Evolutionary conservation across 2,797 vertebrate species (phyloP).

Genomic region (Poeciliopsis turneri): DNA sequence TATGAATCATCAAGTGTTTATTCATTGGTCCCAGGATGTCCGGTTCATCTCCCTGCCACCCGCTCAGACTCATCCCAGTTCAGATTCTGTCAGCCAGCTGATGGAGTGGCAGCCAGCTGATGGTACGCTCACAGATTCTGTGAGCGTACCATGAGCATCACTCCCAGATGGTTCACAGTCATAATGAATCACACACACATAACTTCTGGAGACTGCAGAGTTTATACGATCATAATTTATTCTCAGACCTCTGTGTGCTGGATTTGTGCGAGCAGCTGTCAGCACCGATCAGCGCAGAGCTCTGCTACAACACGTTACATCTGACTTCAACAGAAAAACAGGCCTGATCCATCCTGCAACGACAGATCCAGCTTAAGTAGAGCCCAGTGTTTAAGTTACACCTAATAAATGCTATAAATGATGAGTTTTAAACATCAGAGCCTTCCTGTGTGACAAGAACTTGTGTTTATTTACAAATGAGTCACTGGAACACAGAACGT

Average conservation of each 20-base stretch:
- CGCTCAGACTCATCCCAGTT: slow-evolving; percentile 27
- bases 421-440: neutral
- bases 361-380: slow-evolving; percentile 29
- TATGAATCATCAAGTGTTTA: slow-evolving; percentile 63
- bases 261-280: slow-evolving; percentile 49
- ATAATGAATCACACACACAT: slow-evolving; percentile 50
- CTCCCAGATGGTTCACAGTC: slow-evolving; percentile 60
- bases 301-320: slow-evolving; percentile 41
- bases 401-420: slow-evolving; percentile 4
- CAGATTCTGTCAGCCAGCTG: slow-evolving; percentile 42
- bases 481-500: slow-evolving; percentile 29
- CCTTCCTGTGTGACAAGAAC: neutral
- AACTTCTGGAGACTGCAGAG: slow-evolving; percentile 11
- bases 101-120: too few species aligned
- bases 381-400: neutral
- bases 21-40: slow-evolving; percentile 11
- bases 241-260: slow-evolving; percentile 16
- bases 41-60: slow-evolving; percentile 25
- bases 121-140: too few species aligned
- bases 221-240: slow-evolving; percentile 20
- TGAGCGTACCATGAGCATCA: slow-evolving; percentile 41
- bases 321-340: slow-evolving; percentile 29
- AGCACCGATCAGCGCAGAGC: slow-evolving; percentile 29
- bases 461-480: neutral
- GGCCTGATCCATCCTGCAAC: slow-evolving; percentile 23